phyloP scores from a whole-genome alignment of 2,113 vertebrate genomes.

The Ceratotherium simum region DNA sequence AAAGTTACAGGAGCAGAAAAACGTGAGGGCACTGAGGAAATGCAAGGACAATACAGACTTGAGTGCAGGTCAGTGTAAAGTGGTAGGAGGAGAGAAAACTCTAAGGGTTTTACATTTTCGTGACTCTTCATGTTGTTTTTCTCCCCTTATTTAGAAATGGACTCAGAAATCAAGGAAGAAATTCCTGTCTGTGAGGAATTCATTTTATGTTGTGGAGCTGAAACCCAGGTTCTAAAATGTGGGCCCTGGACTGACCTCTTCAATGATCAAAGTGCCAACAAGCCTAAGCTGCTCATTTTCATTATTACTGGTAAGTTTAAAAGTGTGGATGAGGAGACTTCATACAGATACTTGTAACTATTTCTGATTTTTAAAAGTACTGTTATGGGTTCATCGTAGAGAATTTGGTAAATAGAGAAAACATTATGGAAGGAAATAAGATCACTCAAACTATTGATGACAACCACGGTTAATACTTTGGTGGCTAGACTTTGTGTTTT shows the following conservation, averaged over 20 bases:
- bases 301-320: conserved; percentile 88
- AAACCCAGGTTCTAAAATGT: conserved; percentile 88
- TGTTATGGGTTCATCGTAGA: background rate
- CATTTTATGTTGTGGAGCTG: conserved; percentile 87
- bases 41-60: background rate
- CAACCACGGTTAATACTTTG: background rate
- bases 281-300: conserved; percentile 87
- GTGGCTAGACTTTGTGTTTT: background rate
- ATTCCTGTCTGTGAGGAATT: conserved; percentile 87
- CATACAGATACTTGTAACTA: background rate
- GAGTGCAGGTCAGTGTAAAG: background rate
- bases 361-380: background rate
- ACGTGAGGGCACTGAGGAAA: background rate
- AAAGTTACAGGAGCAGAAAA: background rate
- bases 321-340: background rate
- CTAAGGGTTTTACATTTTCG: conserved; percentile 30
- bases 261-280: conserved; percentile 75
- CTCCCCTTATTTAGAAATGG: conserved; percentile 77
- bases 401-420: background rate
- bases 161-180: conserved; percentile 82
- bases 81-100: background rate
- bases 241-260: conserved; percentile 88
- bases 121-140: conserved; percentile 43
- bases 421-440: background rate
- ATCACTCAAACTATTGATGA: background rate